These are phyloP conservation scores for Baronia brevicornis DNA, from an alignment of 2,888 invertebrate species.

Conservation along the genomic window DNA sequence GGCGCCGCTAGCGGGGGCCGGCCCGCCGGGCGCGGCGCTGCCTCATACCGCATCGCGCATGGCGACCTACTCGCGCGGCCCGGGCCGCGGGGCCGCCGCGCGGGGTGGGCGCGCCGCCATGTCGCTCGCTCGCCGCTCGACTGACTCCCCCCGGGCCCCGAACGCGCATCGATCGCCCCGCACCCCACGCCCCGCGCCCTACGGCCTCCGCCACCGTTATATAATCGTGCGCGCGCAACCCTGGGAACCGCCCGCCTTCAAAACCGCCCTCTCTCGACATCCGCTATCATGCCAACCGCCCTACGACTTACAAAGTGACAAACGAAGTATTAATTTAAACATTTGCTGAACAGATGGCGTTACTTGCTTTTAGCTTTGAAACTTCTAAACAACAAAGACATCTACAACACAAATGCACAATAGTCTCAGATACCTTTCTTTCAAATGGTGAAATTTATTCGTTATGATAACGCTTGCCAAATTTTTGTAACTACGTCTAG, in stretches of 20 bases:
- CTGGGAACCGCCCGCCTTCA: conserved; percentile 48
- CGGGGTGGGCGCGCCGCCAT: conserved; percentile 74
- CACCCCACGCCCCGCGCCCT: conserved; percentile 59
- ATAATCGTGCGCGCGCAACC: conserved; percentile 69
- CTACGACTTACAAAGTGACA: no score
- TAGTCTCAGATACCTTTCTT: no score
- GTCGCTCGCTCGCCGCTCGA: conserved; percentile 72
- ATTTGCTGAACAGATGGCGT: conserved; percentile 19
- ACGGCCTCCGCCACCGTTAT: conserved; percentile 53
- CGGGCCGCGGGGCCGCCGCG: conserved; percentile 75
- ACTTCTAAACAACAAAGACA: no score
- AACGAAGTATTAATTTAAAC: conserved; percentile 2
- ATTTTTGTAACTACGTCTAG: no score
- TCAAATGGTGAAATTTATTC: no score
- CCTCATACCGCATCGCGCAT: conserved; percentile 81
- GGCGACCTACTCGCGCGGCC: conserved; percentile 75
- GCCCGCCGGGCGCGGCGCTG: conserved; percentile 77
- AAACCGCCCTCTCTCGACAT: conserved; percentile 37
- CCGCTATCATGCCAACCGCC: no score
- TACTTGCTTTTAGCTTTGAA: no score
- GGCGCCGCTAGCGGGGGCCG: conserved; percentile 76
- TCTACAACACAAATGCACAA: no score
- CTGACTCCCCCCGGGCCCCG: conserved; percentile 71
- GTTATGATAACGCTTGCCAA: no score
- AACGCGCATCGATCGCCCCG: conserved; percentile 70